These are phyloP conservation scores for Lutraria lutraria DNA, from an alignment of 2,888 invertebrate species.

Conservation along the genomic window DNA sequence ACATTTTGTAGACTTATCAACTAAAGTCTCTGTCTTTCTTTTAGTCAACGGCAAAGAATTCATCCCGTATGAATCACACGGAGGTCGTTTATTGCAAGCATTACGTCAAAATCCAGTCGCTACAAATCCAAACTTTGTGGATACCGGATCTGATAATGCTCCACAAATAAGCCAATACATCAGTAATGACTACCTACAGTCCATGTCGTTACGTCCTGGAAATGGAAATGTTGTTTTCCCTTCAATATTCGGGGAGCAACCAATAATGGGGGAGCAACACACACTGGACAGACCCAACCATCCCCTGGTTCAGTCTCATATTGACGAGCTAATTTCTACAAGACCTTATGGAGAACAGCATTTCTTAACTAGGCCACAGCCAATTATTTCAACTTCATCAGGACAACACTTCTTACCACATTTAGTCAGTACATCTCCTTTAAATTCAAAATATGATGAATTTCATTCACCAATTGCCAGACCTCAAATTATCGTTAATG, in stretches of 20 bases:
- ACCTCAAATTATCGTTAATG: neutral
- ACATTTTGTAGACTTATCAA: neutral
- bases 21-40: neutral
- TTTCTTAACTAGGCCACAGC: slow-evolving; percentile 32
- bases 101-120: neutral
- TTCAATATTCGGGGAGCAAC: neutral
- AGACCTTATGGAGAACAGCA: slow-evolving; percentile 10
- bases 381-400: neutral
- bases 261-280: neutral
- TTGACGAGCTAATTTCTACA: neutral
- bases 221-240: neutral
- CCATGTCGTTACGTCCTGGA: neutral
- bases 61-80: neutral
- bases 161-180: neutral
- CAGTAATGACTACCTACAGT: neutral
- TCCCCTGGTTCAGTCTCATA: neutral
- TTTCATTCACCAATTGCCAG: neutral
- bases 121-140: neutral
- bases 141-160: neutral
- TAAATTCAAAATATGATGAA: neutral
- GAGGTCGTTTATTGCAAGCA: neutral
- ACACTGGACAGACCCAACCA: neutral
- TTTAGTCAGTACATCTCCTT: neutral
- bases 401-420: slow-evolving; percentile 31
- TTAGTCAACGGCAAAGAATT: neutral